Percentiles rank a stretch among this genome's conserved stretches.
Evolutionary conservation across 2,797 vertebrate species (phyloP).

Genomic region (Allobates femoralis): DNA sequence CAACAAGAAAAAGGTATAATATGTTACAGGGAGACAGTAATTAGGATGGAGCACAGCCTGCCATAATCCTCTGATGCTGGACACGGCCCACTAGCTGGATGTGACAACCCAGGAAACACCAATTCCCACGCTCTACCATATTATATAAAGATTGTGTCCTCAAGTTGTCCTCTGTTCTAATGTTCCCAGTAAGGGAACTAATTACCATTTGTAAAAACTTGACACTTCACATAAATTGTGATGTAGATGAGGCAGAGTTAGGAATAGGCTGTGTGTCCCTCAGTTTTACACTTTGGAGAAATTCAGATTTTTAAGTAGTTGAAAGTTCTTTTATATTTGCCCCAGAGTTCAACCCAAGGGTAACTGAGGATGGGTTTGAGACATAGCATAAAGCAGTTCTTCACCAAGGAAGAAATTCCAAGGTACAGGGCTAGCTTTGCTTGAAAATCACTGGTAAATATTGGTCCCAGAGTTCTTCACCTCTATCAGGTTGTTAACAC

Average conservation of each 20-base stretch:
- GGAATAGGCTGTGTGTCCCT: neutral
- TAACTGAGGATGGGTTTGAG: neutral
- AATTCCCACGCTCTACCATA: constrained; percentile 66
- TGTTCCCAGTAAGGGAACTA: constrained; percentile 55
- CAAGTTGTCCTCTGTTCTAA: constrained; percentile 66
- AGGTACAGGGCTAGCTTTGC: neutral
- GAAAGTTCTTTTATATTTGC: neutral
- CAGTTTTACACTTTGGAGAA: neutral
- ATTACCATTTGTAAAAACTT: constrained; percentile 65
- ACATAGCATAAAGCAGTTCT: neutral
- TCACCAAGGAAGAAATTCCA: neutral
- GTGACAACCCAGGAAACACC: constrained; percentile 69
- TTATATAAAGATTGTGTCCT: constrained; percentile 62
- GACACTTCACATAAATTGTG: constrained; percentile 53
- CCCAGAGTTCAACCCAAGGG: neutral
- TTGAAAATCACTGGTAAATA: neutral
- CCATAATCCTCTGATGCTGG: constrained; percentile 13
- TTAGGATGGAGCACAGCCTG: constrained; percentile 69
- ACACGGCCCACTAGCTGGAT: neutral
- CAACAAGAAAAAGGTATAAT: constrained; percentile 8
- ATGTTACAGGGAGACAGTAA: constrained; percentile 71
- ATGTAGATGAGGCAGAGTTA: constrained; percentile 12
- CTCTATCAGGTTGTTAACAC: too few relatives aligned
- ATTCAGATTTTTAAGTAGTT: neutral
- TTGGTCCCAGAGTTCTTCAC: too few relatives aligned